phyloP scores from a whole-genome alignment of 2,888 invertebrate species.

The Calameuta idolon region DNA sequence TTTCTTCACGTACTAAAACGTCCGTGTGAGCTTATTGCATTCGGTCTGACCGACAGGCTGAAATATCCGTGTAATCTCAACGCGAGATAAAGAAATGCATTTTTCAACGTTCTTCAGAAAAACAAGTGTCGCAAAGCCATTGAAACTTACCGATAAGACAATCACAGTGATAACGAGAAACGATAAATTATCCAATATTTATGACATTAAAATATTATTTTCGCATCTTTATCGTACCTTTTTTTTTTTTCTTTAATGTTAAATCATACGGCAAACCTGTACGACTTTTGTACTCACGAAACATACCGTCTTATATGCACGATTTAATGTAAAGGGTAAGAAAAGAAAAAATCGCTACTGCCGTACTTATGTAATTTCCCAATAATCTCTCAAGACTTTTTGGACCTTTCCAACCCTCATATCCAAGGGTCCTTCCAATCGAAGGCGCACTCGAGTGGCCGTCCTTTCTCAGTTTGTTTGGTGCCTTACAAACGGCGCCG shows the following conservation, averaged over 20 bases:
- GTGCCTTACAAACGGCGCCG: not conserved
- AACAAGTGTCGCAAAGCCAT: not conserved
- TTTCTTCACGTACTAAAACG: not conserved
- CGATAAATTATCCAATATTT: not conserved
- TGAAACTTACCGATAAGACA: not conserved
- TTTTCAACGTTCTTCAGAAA: not conserved
- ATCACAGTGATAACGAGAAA: not conserved
- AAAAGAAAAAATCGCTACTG: not conserved
- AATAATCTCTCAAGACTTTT: not conserved
- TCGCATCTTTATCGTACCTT: not conserved
- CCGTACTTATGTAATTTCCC: not conserved
- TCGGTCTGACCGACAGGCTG: not conserved
- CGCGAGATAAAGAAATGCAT: not conserved
- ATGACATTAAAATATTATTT: not conserved
- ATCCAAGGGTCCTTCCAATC: too few relatives aligned
- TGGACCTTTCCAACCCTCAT: too few relatives aligned
- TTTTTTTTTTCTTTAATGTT: not conserved
- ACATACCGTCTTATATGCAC: too few relatives aligned
- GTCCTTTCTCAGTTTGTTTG: not conserved
- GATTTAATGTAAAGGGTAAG: not conserved
- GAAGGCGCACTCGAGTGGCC: not conserved
- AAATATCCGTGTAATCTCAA: not conserved
- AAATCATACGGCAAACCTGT: not conserved
- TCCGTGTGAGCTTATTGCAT: not conserved
- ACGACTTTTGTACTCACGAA: too few relatives aligned